Base-by-base conservation (phyloP, 2,797 vertebrate species). In the Acropternis orthonyx region DNA sequence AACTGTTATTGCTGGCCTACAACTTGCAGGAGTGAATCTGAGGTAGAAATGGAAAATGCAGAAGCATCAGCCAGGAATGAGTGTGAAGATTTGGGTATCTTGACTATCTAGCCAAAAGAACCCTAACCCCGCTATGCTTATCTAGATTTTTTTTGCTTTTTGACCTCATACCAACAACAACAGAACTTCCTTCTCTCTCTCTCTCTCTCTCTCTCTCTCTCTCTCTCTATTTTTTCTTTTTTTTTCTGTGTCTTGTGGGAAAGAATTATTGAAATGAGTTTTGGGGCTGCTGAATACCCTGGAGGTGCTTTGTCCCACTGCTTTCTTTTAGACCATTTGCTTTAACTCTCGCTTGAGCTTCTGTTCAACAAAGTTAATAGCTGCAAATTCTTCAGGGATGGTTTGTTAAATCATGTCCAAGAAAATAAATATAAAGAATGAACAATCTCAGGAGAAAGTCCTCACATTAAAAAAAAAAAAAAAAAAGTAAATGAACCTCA, bases 361-460 rank as follows among this genome's bases (percentile, higher is more conserved):
- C 91, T 65, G 56, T 92, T 97, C 58, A 0, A 86, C 82, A 81
- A 97, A 97, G 93, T 97, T 97, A 98, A 98, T 97, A 97, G 95
- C 95, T 95, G 75, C 61, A 83, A 92, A 95, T 83, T 97, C 97
- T 98, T 96, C 66, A 37, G 96, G 97, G 97, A 95, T 92, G 85
- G 89, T 94, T 97, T 98, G 88, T 97, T 97, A 97, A 98, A 97
- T 97, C 95, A 94, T 95, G 96, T 97, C 97, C 97, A 96, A 95
- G 96, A 98, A 98, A 98, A 98, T 97, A 98, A 98, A 98, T 97
- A 97, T 94, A 97, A 97, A 76, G 95, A 97, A 98, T 95, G 97
- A 98, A 90, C 80, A 94, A 96, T 97, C 97, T 98, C 97, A 90
- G 65, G 97, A 98, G 98, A 97, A 97, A 97, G 84, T 22, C 86